Base-by-base conservation (phyloP, 2,888 invertebrate species). In the Cephus pulcher region DNA sequence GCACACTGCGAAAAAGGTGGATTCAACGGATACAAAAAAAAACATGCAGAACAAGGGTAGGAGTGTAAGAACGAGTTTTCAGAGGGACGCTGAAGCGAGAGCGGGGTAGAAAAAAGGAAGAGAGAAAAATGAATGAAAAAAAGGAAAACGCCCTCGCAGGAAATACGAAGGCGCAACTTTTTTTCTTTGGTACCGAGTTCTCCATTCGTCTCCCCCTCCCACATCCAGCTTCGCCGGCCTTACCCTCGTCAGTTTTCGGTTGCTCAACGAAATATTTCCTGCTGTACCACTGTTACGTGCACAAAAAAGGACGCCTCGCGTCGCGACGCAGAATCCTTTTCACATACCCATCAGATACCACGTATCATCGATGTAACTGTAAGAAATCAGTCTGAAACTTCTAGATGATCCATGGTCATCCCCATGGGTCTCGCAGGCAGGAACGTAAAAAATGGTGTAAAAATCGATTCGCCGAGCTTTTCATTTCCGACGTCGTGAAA, bases 101-200 rank as follows among this genome's bases (percentile, higher is more conserved):
- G 6, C 6, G 23, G 33, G 6, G 70, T 11, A 11, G 23, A 30
- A 30, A 70, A 70, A 70, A 11, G 15, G 12, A 11, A 70, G 71
- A 70, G 23, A 15, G 71, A 71, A 71, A 56, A 56, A 23, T 9
- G 23, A 1, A 9, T 3, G 56, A 32, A 71, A 71, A 71, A 71
- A 34, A 32, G 33, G 32, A 71, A 34, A 71, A 71, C 71, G 71
- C 71, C 33, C 71, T 15, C 71, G 15, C 33, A 34, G 71, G 33
- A 71, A 71, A 71, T 23, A 15, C 71, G 33, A 33, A 71, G 71
- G 71, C 71, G 71, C 71, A 33, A 71, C 71, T 71, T 34, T 71
- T 33, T 71, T 71, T 33, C 71, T 6, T 34, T 6, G 23, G 23
- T 56, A 23, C 56, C 56, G 15, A 4, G 40, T 40, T 40, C 15